Percentiles rank a stretch among this genome's conserved stretches.
Conservation (phyloP, 2,797 vertebrate species). For the Anas flavirostris region DNA sequence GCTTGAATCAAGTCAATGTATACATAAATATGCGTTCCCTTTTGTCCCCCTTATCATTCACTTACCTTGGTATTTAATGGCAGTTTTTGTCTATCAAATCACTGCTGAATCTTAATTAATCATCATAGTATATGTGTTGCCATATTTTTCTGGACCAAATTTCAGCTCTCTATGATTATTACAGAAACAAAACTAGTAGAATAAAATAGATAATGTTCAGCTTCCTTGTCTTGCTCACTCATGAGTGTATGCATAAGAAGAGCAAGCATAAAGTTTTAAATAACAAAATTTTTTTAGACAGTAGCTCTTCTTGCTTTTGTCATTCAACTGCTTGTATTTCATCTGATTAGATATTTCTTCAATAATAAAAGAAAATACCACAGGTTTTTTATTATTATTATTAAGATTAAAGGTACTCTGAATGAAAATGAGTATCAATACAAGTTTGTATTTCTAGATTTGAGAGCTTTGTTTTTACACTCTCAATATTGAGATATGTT, state of each 20-base stretch:
- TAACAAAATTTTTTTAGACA: not conserved
- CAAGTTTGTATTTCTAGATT: not conserved
- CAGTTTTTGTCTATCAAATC: not conserved
- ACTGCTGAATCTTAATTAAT: not conserved
- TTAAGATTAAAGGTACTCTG: not conserved
- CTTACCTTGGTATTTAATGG: not conserved
- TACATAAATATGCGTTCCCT: not conserved
- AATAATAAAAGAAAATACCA: not conserved
- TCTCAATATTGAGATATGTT: not conserved
- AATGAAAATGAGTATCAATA: accelerated
- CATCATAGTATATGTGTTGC: not conserved
- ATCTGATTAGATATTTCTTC: not conserved
- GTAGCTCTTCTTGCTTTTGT: not conserved
- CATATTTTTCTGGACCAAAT: not conserved
- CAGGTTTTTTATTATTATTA: not conserved
- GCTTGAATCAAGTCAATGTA: not conserved
- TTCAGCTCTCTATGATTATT: not conserved
- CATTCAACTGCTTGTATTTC: not conserved
- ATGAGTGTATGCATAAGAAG: not conserved
- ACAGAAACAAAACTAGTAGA: not conserved
- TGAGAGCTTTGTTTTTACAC: not conserved
- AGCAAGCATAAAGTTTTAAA: not conserved
- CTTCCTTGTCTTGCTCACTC: not conserved
- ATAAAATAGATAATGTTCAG: not conserved
- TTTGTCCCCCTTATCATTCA: not conserved